Evolutionary conservation across 2,888 invertebrate genomes (phyloP).

Genomic region (Allolobophora icterica): DNA sequence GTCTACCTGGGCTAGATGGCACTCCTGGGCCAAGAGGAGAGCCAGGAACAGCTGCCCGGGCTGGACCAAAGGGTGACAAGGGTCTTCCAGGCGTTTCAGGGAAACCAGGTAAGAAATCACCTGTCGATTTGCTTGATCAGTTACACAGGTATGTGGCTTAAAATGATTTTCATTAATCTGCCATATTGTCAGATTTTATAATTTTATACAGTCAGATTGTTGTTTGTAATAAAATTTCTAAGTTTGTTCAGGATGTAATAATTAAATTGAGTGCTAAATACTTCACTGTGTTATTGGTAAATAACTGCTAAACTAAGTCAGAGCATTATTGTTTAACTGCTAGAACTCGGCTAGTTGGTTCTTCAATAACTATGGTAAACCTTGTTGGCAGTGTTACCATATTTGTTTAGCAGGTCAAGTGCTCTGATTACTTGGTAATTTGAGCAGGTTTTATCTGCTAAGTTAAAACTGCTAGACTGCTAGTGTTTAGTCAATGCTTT

Average conservation of each 20-base stretch:
- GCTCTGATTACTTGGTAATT: neutral
- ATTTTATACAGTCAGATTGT: neutral
- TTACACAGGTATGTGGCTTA: neutral
- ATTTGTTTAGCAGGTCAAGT: neutral
- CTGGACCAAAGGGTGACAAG: constrained; percentile 69
- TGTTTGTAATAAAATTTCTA: neutral
- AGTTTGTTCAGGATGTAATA: neutral
- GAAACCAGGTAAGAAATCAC: neutral
- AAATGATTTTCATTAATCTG: neutral
- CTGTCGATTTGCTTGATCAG: too few relatives aligned
- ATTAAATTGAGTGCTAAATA: neutral
- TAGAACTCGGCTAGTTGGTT: neutral
- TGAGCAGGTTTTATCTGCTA: too few relatives aligned
- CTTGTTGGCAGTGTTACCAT: neutral
- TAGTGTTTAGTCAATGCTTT: too few relatives aligned
- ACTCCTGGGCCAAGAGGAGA: constrained; percentile 37
- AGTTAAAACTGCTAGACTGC: too few relatives aligned
- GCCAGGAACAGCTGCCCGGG: constrained; percentile 57
- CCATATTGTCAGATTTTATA: neutral
- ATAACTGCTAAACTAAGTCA: neutral
- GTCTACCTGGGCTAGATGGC: constrained; percentile 54
- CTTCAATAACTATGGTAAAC: neutral
- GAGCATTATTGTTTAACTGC: neutral
- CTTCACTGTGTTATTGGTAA: neutral
- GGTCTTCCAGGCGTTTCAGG: constrained; percentile 39